Evolutionary conservation across 2,113 vertebrate species (phyloP).

Genomic region (Nothobranchius furzeri): DNA sequence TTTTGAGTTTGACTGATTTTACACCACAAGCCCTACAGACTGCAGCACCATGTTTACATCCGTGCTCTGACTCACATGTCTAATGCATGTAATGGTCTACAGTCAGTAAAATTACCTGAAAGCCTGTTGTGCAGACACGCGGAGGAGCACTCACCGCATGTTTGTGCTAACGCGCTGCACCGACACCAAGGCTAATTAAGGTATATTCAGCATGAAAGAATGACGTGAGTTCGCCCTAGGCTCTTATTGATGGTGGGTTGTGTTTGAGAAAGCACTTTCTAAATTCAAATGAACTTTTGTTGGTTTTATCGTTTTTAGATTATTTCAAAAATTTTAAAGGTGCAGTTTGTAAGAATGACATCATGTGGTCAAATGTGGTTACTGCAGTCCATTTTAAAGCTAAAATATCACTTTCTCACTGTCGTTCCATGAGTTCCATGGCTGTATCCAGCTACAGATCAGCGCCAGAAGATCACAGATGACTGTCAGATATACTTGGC

Average conservation of each 20-base stretch:
- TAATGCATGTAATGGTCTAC: conserved; percentile 11
- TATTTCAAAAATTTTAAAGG: too few relatives aligned
- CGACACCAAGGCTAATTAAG: neutral
- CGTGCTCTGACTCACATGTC: neutral
- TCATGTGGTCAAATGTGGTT: too few relatives aligned
- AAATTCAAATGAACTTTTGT: too few relatives aligned
- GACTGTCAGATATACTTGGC: too few relatives aligned
- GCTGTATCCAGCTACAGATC: too few relatives aligned
- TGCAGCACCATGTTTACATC: neutral
- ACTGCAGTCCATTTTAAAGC: too few relatives aligned
- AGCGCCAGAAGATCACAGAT: too few relatives aligned
- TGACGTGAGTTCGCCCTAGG: neutral
- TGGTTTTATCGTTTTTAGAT: too few relatives aligned
- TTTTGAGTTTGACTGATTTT: conserved; percentile 5
- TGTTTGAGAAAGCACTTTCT: neutral
- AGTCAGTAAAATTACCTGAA: conserved; percentile 9
- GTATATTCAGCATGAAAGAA: neutral
- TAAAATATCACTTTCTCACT: too few relatives aligned
- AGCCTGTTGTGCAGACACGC: conserved; percentile 12
- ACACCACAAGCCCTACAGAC: neutral
- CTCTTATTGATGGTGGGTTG: neutral
- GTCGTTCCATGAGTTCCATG: too few relatives aligned
- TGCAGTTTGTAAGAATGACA: too few relatives aligned
- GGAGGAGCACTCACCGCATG: neutral
- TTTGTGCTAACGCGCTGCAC: neutral